Percentiles rank a stretch among this genome's conserved stretches.
Evolutionary conservation across 2,888 invertebrate genomes (phyloP).

Genomic region (Yponomeuta plumbellus): DNA sequence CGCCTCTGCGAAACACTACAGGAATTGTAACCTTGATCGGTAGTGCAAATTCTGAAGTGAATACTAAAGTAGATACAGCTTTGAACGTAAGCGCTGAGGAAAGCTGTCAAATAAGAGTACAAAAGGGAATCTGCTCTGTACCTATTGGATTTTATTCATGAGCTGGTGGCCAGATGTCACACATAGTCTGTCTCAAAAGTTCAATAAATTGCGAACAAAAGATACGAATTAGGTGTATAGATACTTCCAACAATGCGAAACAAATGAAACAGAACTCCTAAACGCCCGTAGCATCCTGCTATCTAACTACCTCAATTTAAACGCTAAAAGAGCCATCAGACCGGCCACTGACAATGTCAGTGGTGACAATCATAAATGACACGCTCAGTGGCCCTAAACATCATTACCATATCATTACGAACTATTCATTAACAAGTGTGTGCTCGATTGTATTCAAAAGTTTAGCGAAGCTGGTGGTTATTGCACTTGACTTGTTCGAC

Average conservation of each 20-base stretch:
- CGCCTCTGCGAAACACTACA: background rate
- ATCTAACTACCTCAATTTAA: background rate
- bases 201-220: too few relatives aligned
- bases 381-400: slow-evolving; percentile 19
- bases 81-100: background rate
- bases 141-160: too few relatives aligned
- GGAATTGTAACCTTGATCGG: background rate
- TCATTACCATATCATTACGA: slow-evolving; percentile 25
- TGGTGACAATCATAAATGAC: slow-evolving; percentile 18
- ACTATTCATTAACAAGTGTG: slow-evolving; percentile 43
- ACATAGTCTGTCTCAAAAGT: too few relatives aligned
- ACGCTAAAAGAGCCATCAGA: slow-evolving; percentile 1
- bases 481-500: slow-evolving; percentile 48
- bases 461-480: slow-evolving; percentile 31
- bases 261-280: background rate
- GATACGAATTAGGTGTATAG: background rate
- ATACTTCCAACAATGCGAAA: background rate
- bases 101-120: too few relatives aligned
- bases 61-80: background rate
- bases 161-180: too few relatives aligned
- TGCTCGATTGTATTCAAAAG: slow-evolving; percentile 45
- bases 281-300: background rate
- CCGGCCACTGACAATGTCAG: slow-evolving; percentile 1
- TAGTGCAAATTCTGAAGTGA: background rate
- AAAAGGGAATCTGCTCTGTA: too few relatives aligned